Base-by-base conservation (phyloP, 2,113 vertebrate species). In the Neogale vison region DNA sequence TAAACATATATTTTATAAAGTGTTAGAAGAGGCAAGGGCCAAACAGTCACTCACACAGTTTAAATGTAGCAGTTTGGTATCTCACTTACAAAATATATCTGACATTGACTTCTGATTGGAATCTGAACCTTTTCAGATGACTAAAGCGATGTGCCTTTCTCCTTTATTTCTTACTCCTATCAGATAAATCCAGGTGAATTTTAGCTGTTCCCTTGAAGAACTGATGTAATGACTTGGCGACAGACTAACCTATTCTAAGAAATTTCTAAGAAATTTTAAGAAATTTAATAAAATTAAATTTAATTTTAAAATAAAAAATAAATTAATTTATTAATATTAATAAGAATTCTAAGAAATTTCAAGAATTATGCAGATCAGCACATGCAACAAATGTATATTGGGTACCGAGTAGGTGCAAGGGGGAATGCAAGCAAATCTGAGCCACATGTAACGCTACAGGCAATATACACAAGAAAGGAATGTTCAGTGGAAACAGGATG, bases 91-190 rank as follows among this genome's bases (percentile, higher is more conserved):
- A 96, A 79, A 15, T 50, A 29, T 34, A 39, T 88, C 59, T 42
- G 85, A 69, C 42, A 67, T 74, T 77, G 77, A 72, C 23, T 69
- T 88, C 65, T 95, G 88, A 84, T 89, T n/a, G 7, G 21, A 97
- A 82, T 63, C 87, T 90, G 47, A 85, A 86, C n/a, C 34, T 86
- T 82, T 71, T 89, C 90, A 63, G 86, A 47, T 63, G 86, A 69
- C 77, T 93, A 59, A 85, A n/a, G 24, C 39, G 52, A 31, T 9
- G 0, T 57, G n/a, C 23, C 42, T 85, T 79, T 95, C 81, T 89
- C 29, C 12, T 61, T 72, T 34, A 14, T 79, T 90, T 63, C 69
- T 72, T 42, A 31, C 2, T 76, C 59, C 31, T 47, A 72, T 47
- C 45, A 47, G 15, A 59, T 91, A 69, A 93, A 77, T 24, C 13